Conservation (phyloP, 2,113 vertebrate genomes). For the Myiozetetes cayanensis region DNA sequence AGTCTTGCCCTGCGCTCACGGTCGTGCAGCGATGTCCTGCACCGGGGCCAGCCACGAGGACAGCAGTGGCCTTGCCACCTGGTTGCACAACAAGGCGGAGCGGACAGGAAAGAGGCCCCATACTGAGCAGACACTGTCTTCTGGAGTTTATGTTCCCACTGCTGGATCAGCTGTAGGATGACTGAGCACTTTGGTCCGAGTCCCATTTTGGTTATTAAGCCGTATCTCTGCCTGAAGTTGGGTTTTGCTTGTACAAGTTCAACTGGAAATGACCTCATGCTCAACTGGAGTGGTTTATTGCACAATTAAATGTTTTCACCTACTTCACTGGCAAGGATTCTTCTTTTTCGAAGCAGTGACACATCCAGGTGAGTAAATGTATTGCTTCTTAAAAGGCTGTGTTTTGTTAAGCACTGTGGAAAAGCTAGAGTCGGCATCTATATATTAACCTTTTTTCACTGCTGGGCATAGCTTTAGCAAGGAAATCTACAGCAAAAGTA, state of each 20-base stretch:
- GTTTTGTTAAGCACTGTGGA: not conserved
- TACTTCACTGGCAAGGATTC: not conserved
- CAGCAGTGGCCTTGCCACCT: not conserved
- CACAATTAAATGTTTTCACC: not conserved
- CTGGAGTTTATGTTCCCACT: not conserved
- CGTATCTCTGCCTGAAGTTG: not conserved
- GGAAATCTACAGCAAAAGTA: not conserved
- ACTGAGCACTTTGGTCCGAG: too few relatives aligned
- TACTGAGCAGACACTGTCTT: too few relatives aligned
- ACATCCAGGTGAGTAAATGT: not conserved
- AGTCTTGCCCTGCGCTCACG: rapidly evolving
- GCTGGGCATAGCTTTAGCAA: not conserved
- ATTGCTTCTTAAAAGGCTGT: not conserved
- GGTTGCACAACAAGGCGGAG: rapidly evolving
- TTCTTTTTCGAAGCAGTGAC: not conserved
- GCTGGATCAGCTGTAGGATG: not conserved
- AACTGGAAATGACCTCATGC: not conserved
- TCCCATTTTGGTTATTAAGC: not conserved
- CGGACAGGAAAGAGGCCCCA: rapidly evolving
- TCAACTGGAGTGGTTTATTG: not conserved
- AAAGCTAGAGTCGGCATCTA: not conserved
- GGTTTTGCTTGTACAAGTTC: not conserved
- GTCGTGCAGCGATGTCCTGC: not conserved
- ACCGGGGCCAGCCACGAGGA: rapidly evolving
- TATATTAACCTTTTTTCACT: not conserved